Percentiles rank a stretch among this genome's conserved stretches.
These are phyloP conservation scores for Rhynchophorus ferrugineus DNA, from an alignment of 1,140 invertebrate species.

Conservation along the genomic window DNA sequence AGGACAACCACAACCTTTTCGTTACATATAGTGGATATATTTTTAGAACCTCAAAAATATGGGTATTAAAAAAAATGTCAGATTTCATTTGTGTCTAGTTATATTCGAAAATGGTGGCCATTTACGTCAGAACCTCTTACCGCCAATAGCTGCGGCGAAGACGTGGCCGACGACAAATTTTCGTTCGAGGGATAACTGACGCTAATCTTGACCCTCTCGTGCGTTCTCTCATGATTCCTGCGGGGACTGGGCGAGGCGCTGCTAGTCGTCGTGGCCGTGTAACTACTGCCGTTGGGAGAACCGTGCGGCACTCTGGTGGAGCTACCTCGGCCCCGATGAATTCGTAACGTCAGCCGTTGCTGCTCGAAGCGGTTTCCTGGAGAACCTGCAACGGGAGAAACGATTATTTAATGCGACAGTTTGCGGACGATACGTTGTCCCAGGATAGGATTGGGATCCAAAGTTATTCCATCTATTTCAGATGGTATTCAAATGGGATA, in stretches of 20 bases:
- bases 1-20: too few relatives aligned
- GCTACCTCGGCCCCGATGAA: constrained; percentile 72
- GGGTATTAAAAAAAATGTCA: too few relatives aligned
- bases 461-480: too few relatives aligned
- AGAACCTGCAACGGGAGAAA: constrained; percentile 28
- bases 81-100: too few relatives aligned
- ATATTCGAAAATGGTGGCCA: too few relatives aligned
- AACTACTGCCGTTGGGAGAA: constrained; percentile 51
- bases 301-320: constrained; percentile 46
- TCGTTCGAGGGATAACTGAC: constrained; percentile 75
- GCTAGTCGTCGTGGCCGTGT: constrained; percentile 50
- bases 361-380: constrained; percentile 67
- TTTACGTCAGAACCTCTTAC: too few relatives aligned
- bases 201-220: constrained; percentile 73
- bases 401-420: neutral
- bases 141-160: constrained; percentile 27
- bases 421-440: too few relatives aligned
- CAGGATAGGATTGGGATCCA: too few relatives aligned
- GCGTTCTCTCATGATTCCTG: constrained; percentile 50
- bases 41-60: too few relatives aligned
- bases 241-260: constrained; percentile 49
- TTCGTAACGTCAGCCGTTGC: constrained; percentile 81
- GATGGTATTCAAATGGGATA: too few relatives aligned
- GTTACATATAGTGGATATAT: too few relatives aligned
- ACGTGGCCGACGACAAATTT: constrained; percentile 53